Percentiles rank a stretch among this genome's conserved stretches.
phyloP scores from a whole-genome alignment of 2,113 vertebrate genomes.

The Columba livia region DNA sequence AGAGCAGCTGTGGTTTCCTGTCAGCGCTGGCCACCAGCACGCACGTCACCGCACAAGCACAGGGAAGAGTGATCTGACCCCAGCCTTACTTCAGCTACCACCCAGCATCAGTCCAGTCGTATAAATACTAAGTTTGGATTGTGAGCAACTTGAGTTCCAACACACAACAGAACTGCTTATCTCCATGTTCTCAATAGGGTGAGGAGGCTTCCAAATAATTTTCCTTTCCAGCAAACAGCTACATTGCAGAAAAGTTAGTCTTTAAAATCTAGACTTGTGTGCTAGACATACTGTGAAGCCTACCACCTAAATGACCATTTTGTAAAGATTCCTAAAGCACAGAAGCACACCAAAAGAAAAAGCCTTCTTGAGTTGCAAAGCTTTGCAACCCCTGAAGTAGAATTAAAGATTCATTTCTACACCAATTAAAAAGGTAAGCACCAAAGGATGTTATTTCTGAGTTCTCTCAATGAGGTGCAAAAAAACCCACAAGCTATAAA shows the following conservation, averaged over 20 bases:
- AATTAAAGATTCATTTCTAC: not conserved
- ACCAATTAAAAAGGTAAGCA: not conserved
- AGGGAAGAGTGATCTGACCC: not conserved
- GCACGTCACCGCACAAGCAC: not conserved
- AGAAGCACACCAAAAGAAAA: not conserved
- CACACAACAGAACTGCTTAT: not conserved
- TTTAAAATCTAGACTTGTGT: not conserved
- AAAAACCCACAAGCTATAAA: not conserved
- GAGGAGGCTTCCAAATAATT: not conserved
- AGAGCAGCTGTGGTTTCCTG: conserved; percentile 67
- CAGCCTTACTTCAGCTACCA: not conserved
- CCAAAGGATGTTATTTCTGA: not conserved
- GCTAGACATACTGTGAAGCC: not conserved
- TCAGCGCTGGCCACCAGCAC: not conserved
- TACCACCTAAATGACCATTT: not conserved
- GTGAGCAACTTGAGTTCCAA: not conserved
- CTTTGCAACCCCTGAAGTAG: not conserved
- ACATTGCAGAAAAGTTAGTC: not conserved
- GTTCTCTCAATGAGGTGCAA: not conserved
- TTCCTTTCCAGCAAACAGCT: not conserved
- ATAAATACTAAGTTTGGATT: not conserved
- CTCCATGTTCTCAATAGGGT: not conserved
- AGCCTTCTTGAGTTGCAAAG: not conserved
- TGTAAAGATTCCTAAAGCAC: not conserved
- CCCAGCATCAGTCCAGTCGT: not conserved